Base-by-base conservation (phyloP, 2,888 invertebrate genomes). In the Agrotis clavis region DNA sequence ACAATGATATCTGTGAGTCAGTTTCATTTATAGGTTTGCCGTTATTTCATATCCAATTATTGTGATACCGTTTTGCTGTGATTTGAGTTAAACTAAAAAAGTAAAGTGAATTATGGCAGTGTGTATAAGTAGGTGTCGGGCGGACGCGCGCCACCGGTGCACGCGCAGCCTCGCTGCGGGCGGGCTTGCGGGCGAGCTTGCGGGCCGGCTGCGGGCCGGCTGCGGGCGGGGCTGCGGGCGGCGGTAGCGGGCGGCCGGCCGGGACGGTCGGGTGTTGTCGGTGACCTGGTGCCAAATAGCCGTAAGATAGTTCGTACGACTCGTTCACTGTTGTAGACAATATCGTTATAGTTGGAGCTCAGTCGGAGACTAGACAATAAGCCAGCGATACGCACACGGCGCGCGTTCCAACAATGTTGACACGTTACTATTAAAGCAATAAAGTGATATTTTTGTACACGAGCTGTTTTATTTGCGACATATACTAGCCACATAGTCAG, bases 381-480 rank as follows among this genome's bases (percentile, higher is more conserved):
- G 82, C 66, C 71, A 72, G 85, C 84, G 81, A 86, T 78, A 85
- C 88, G 87, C 89, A 86, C 87, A 82, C 63, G 71, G 69, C 71
- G 71, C 74, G 73, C 77, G 77, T 62, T 73, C 57, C 74, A 72
- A 67, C 81, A 75, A 80, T 85, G 82, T 78, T 86, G 85, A 83
- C 81, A 84, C 82, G 79, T 87, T 87, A 88, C 72, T 84, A 72
- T 87, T 85, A 82, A 90, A 90, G 89, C 88, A 93, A 92, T 93
- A 93, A 93, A 92, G 90, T 91, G 91, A 90, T 93, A 93, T 93
- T 93, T 93, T 93, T 91, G 61, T 89, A 90, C n/a, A 19, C 16
- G 0, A 54, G 41, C 25, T 64, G 79, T 83, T 73, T 86, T 78
- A 87, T 79, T 78, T 68, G 13, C n/a, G n/a, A 30, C 56, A 35